Evolutionary conservation across 2,113 vertebrate genomes (phyloP), one percentile per base, ranked within the genome.

Genomic region (Merops nubicus): DNA sequence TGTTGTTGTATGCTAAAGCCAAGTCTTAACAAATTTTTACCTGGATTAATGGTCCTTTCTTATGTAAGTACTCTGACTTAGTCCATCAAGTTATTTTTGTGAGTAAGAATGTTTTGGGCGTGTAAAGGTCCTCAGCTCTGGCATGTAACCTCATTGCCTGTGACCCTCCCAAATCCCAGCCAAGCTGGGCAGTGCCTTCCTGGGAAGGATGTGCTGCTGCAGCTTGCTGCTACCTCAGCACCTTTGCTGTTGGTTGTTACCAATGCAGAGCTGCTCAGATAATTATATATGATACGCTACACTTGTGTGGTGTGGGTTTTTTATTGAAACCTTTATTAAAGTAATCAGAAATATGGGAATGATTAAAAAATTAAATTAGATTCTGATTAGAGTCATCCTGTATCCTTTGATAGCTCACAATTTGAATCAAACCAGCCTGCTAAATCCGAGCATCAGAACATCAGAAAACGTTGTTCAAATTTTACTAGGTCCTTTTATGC

Each of bases 141-240:
- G 29, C 25, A 6, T 8, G 16, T 40, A 12, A 45, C 26, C 28
- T 34, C 2, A 0, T 5, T 21, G 2, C 21, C 29, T 0, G 4
- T 1, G 18, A n/a, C 17, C 16, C 6, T 7, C 0, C 0, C 12
- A 13, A 33, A 51, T 43, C 14, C 7, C 0, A 2, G 15, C 4
- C 3, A 3, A 14, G 22, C 22, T 42, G 19, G 14, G 10, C 12
- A 9, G 43, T 4, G 34, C 15, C 42, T 28, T 7, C 50, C 15
- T 5, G 29, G 38, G 21, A 74, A 42, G 25, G n/a, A 19, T 12
- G 12, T 0, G 0, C 40, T 43, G 31, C 34, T 25, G 42, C 23
- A 12, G 9, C 45, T 31, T 36, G 36, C 62, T 67, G 75, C 3
- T 12, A 2, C 4, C 43, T 34, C 8, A 4, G 29, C 50, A 72